A percentile compares a stretch with the other conserved stretches of the same genome.
Evolutionary conservation across 2,797 vertebrate species (phyloP).

Genomic region (Cygnus olor): DNA sequence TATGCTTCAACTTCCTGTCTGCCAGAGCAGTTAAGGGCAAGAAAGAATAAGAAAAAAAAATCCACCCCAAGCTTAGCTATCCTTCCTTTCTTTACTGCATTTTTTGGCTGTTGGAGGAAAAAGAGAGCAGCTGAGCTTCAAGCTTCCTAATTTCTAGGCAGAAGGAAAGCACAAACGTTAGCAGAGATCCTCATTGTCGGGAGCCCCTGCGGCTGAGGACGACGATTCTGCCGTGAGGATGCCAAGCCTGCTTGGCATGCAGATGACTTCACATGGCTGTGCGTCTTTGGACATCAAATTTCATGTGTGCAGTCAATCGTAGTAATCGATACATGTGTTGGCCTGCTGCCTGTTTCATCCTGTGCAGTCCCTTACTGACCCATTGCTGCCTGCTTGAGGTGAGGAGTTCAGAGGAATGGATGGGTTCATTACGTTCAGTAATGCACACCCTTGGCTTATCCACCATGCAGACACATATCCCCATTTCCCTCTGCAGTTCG

Average conservation of each 20-base stretch:
- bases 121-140: not conserved
- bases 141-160: not conserved
- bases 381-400: not conserved
- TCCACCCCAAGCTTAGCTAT: not conserved
- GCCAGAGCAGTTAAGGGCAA: not conserved
- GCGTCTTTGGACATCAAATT: not conserved
- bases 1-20: not conserved
- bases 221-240: rapidly evolving
- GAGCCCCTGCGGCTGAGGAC: not conserved
- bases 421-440: rapidly evolving
- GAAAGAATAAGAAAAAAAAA: not conserved
- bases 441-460: rapidly evolving
- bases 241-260: not conserved
- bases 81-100: not conserved
- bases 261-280: not conserved
- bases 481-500: not conserved
- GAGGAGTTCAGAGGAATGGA: not conserved
- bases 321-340: not conserved
- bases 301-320: not conserved
- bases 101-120: not conserved
- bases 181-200: not conserved
- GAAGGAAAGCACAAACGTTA: not conserved
- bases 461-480: rapidly evolving
- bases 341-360: not conserved
- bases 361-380: rapidly evolving